Evolutionary conservation across 2,888 invertebrate species (phyloP).

Genomic region (Agrotis ipsilon): DNA sequence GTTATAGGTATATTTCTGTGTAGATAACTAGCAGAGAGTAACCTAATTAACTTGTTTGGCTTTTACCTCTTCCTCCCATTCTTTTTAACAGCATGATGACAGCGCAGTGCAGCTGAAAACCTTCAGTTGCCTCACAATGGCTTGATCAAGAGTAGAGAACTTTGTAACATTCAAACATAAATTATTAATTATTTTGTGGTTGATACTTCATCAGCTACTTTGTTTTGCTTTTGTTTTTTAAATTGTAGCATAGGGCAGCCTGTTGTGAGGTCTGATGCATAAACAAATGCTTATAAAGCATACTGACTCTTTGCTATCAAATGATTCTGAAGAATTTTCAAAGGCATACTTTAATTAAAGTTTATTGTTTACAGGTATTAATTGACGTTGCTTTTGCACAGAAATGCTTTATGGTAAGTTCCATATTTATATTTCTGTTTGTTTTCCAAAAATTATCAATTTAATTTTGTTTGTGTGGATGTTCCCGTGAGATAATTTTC

Average conservation of each 20-base stretch:
- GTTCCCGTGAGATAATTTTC: too few relatives aligned
- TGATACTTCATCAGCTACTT: slow-evolving; percentile 39
- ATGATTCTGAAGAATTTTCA: rapidly evolving
- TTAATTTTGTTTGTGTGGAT: too few relatives aligned
- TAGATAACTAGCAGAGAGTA: too few relatives aligned
- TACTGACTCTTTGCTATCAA: slow-evolving; percentile 70
- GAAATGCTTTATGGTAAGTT: slow-evolving; percentile 21
- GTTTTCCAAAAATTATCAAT: too few relatives aligned
- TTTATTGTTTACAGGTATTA: slow-evolving; percentile 46
- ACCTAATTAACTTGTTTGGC: background rate
- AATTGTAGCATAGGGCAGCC: slow-evolving; percentile 82
- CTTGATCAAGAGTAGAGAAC: slow-evolving; percentile 74
- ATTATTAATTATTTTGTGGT: background rate
- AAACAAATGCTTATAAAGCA: slow-evolving; percentile 73
- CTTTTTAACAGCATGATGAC: slow-evolving; percentile 77
- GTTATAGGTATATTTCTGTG: too few relatives aligned
- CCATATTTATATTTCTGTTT: too few relatives aligned
- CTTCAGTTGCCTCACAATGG: slow-evolving; percentile 81
- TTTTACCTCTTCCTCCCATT: background rate
- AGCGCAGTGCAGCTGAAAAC: slow-evolving; percentile 90
- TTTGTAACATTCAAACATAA: slow-evolving; percentile 49
- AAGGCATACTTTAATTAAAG: background rate
- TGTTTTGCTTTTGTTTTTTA: slow-evolving; percentile 64
- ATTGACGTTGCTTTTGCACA: background rate
- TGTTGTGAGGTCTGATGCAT: slow-evolving; percentile 85